These are phyloP conservation scores for Chloroceryle aenea DNA, from an alignment of 2,113 vertebrate species.

Conservation along the genomic window DNA sequence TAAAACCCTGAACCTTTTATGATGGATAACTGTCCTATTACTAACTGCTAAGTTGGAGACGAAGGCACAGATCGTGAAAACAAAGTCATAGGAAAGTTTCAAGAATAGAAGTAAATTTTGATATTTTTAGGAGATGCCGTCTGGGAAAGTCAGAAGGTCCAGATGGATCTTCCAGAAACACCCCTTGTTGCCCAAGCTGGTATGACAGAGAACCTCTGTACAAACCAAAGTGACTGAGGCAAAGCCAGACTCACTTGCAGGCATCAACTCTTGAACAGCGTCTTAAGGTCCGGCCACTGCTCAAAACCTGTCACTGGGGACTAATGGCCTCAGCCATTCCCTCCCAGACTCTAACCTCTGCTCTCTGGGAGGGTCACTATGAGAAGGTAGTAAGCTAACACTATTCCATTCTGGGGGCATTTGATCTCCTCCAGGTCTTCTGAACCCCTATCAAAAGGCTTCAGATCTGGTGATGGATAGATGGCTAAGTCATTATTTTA, in stretches of 20 bases:
- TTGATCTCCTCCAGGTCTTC: background rate
- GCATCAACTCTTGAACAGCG: background rate
- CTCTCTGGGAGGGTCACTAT: background rate
- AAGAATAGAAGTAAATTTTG: background rate
- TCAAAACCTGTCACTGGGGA: background rate
- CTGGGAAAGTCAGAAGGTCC: background rate
- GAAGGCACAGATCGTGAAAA: background rate
- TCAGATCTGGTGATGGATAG: background rate
- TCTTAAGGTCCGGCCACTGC: background rate
- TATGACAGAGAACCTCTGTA: background rate
- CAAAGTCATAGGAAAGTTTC: background rate
- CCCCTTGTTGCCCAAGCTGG: background rate
- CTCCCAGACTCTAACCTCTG: background rate
- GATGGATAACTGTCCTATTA: background rate
- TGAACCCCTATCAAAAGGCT: background rate
- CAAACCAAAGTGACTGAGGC: background rate
- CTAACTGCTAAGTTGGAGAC: background rate
- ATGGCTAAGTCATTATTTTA: background rate
- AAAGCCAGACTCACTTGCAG: background rate
- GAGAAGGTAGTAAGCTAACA: background rate
- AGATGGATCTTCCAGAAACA: background rate
- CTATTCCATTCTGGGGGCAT: background rate
- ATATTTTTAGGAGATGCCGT: background rate
- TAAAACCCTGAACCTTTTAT: background rate
- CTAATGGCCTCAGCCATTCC: background rate